Evolutionary conservation across 2,888 invertebrate species (phyloP).

Genomic region (Plagodis pulveraria): DNA sequence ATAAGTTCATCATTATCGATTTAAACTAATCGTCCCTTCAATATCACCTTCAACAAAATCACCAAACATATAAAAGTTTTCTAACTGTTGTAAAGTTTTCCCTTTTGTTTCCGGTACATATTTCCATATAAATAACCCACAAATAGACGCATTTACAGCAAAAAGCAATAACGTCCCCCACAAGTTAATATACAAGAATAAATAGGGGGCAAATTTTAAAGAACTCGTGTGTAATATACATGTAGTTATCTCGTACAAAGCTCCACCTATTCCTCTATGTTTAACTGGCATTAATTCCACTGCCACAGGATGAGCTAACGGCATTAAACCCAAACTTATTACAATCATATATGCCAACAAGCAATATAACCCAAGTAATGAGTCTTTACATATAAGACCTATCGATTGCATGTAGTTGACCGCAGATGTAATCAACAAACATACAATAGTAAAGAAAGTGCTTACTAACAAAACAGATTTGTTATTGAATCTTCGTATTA

Average conservation of each 20-base stretch:
- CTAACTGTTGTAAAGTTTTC: constrained; percentile 6
- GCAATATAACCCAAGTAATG: constrained; percentile 1
- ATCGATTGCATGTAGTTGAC: neutral
- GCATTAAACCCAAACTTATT: neutral
- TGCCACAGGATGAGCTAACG: neutral
- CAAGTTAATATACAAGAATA: neutral
- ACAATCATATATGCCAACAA: constrained; percentile 1
- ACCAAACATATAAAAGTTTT: constrained; percentile 7
- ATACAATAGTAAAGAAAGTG: neutral
- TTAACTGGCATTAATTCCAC: constrained; percentile 7
- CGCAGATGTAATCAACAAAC: neutral
- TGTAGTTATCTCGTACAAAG: neutral
- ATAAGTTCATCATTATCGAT: no score
- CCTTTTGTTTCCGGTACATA: constrained; percentile 11
- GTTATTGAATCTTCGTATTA: neutral
- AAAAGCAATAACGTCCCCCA: constrained; percentile 9
- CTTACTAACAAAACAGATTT: neutral
- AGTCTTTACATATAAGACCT: constrained; percentile 2
- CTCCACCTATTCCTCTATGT: constrained; percentile 8
- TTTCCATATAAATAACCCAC: constrained; percentile 5
- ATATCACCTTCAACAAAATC: constrained; percentile 1
- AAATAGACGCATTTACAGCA: neutral
- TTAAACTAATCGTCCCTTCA: no score
- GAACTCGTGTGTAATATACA: constrained; percentile 2
- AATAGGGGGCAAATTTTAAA: constrained; percentile 7